These are phyloP conservation scores for Diogma glabrata DNA, from an alignment of 2,888 invertebrate species.

Conservation along the genomic window DNA sequence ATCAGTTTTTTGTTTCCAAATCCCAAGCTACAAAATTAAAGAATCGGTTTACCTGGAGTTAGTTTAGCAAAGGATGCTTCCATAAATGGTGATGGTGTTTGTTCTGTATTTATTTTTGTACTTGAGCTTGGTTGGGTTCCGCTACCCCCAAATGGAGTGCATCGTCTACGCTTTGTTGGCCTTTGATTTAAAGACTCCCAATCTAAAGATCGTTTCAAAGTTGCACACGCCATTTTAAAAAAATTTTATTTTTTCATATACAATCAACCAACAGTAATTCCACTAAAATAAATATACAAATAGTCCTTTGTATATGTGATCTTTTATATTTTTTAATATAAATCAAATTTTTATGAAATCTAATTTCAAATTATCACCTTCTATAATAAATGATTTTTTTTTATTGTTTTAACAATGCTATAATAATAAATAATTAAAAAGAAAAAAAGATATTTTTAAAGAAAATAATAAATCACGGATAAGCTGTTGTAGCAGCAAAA, in stretches of 20 bases:
- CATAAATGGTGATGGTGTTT: constrained; percentile 61
- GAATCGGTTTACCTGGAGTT: constrained; percentile 62
- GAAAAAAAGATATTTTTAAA: no score
- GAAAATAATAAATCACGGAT: no score
- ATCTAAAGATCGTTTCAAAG: constrained; percentile 87
- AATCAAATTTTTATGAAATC: no score
- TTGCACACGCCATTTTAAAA: constrained; percentile 91
- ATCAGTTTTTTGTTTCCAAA: not conserved
- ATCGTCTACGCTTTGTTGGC: constrained; percentile 82
- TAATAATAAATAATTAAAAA: no score
- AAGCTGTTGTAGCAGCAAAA: no score
- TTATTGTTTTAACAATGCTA: no score
- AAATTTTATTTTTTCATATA: constrained; percentile 4
- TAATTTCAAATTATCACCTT: no score
- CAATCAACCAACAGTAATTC: constrained; percentile 6
- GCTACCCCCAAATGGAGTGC: constrained; percentile 71
- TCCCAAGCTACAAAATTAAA: constrained; percentile 14
- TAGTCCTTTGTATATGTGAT: no score
- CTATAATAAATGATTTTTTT: no score
- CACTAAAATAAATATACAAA: no score
- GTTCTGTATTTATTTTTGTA: constrained; percentile 38
- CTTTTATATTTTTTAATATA: no score
- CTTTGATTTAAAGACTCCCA: constrained; percentile 87
- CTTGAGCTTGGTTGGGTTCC: constrained; percentile 29
- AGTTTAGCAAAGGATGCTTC: constrained; percentile 72